These are phyloP conservation scores for Aphaenogaster ashmeadi DNA, from an alignment of 1,140 invertebrate genomes.

Conservation along the genomic window DNA sequence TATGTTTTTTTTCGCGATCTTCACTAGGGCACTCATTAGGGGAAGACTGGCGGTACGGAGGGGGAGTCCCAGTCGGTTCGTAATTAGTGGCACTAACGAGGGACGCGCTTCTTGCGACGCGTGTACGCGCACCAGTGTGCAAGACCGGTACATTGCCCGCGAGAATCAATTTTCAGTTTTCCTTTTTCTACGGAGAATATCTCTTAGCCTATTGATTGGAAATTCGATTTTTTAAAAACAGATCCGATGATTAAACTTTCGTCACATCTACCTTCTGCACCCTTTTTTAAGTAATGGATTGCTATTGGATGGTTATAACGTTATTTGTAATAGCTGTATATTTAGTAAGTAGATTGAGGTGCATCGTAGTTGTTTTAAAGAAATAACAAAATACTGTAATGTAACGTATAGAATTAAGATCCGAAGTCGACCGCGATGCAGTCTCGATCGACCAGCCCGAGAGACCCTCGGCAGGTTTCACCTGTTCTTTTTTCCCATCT, in stretches of 20 bases:
- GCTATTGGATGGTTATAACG: background rate
- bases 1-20: conserved; percentile 69
- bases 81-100: conserved; percentile 84
- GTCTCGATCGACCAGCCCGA: conserved; percentile 68
- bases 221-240: background rate
- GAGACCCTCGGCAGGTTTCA: conserved; percentile 56
- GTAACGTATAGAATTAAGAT: conserved; percentile 73
- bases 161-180: conserved; percentile 53
- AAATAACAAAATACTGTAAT: conserved; percentile 9
- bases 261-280: background rate
- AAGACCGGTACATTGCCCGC: conserved; percentile 62
- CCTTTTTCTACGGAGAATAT: conserved; percentile 13
- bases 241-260: background rate
- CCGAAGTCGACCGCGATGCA: conserved; percentile 70
- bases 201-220: background rate
- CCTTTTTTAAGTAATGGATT: background rate
- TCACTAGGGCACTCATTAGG: conserved; percentile 73
- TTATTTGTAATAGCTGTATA: background rate
- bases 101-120: conserved; percentile 79
- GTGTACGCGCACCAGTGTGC: conserved; percentile 60
- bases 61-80: conserved; percentile 63
- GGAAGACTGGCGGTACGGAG: conserved; percentile 44
- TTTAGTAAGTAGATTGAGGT: background rate
- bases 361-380: background rate
- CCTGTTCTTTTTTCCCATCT: conserved; percentile 72